Evolutionary conservation across 2,888 invertebrate genomes (phyloP), one percentile per base, ranked within the genome.

Genomic region (Zygothrica quintamaculata): DNA sequence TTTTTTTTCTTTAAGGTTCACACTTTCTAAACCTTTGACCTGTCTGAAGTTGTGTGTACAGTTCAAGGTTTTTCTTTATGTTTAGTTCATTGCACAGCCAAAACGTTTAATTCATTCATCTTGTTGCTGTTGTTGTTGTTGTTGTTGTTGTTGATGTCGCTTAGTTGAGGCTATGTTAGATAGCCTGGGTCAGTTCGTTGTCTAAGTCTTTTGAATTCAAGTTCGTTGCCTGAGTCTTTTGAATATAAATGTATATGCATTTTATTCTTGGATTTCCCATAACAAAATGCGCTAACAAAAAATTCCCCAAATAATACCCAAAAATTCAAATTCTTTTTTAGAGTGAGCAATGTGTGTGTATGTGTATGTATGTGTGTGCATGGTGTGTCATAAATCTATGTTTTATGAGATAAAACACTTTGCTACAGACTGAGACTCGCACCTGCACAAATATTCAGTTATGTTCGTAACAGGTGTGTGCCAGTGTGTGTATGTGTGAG

Each of bases 401-500:
- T 70, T 65, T 59, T 57, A 60, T 50, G 57, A 51, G 46, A 50
- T 50, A 62, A 55, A 47, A 40, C 15, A 40, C 16, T 51, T 22
- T n/a, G 43, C 50, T 53, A 67, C 51, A 58, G 51, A 47, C 55
- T 33, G 13, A 36, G 50, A 29, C 29, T 51, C 55, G 64, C 65
- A 64, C 71, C 74, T 74, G 74, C 70, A 72, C 48, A 84, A 65
- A 66, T 80, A 56, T 50, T 64, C 46, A 72, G 65, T 61, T 73
- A 55, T 61, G 57, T 42, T 67, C 33, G 50, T 46, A 46, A 47
- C 46, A 65, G 47, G 56, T 59, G 59, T 58, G 31, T 51, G n/a
- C n/a, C 12, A 47, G 26, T 51, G 3, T 31, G 46, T 51, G 25
- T 44, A 22, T 59, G 8, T 51, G 6, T 44, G 13, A 50, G 42